Evolutionary conservation across 2,888 invertebrate species (phyloP).

Genomic region (Rapana venosa): DNA sequence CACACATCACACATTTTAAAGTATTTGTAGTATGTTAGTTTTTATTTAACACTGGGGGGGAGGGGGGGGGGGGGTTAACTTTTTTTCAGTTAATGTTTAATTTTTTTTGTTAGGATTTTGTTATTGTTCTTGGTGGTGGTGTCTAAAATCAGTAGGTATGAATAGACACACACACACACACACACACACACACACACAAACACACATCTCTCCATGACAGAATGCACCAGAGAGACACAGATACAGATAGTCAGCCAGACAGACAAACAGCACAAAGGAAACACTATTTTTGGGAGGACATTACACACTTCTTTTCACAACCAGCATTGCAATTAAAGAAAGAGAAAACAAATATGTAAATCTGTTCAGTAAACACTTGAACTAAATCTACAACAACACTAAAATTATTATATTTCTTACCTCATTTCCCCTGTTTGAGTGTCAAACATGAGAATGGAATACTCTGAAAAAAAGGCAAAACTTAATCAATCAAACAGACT

Average conservation of each 20-base stretch:
- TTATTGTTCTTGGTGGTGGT: too few relatives aligned
- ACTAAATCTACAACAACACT: too few relatives aligned
- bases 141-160: too few relatives aligned
- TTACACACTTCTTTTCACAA: too few relatives aligned
- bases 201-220: background rate
- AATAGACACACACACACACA: background rate
- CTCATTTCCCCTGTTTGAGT: slow-evolving; percentile 84
- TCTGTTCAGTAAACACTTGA: too few relatives aligned
- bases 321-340: background rate
- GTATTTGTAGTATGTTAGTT: too few relatives aligned
- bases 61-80: too few relatives aligned
- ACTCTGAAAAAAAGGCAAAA: slow-evolving; percentile 81
- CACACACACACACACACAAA: background rate
- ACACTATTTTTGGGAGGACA: too few relatives aligned
- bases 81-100: too few relatives aligned
- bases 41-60: too few relatives aligned
- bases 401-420: slow-evolving; percentile 70
- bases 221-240: background rate
- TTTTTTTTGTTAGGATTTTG: too few relatives aligned
- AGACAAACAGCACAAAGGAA: too few relatives aligned
- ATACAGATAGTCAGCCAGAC: background rate
- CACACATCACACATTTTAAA: background rate
- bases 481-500: background rate
- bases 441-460: slow-evolving; percentile 96
- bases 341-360: background rate